Percentiles rank a stretch among this genome's conserved stretches.
Evolutionary conservation across 2,113 vertebrate genomes (phyloP).

Genomic region (Anhinga rufa): DNA sequence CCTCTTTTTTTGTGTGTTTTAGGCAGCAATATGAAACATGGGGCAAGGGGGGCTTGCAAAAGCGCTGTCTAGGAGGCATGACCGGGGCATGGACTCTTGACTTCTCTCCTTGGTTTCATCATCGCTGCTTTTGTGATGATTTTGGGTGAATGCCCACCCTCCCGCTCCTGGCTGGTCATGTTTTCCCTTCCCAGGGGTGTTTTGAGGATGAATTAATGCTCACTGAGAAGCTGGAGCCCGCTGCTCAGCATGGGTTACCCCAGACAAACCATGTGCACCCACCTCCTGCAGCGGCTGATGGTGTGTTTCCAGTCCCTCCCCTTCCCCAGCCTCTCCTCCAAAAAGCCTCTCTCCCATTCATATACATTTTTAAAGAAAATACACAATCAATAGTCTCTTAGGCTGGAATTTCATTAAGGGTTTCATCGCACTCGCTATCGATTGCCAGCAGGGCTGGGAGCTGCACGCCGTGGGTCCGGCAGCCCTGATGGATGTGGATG

Average conservation of each 20-base stretch:
- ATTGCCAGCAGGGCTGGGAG: not conserved
- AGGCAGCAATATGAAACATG: not conserved
- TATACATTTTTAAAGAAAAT: conserved; percentile 37
- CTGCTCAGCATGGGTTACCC: not conserved
- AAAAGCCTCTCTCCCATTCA: conserved; percentile 49
- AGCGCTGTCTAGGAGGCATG: not conserved
- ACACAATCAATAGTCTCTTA: conserved; percentile 49
- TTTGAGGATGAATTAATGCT: not conserved
- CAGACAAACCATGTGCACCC: no score
- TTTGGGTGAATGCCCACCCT: not conserved
- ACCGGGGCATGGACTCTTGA: not conserved
- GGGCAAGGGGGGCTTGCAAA: not conserved
- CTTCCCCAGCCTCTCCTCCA: not conserved
- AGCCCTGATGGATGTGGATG: rapidly evolving
- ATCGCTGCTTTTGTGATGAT: not conserved
- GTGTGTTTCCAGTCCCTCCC: not conserved
- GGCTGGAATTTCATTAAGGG: conserved; percentile 60
- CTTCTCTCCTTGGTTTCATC: not conserved
- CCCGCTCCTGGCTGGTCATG: not conserved
- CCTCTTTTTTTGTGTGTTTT: not conserved
- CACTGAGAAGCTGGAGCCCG: not conserved
- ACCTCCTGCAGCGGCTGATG: rapidly evolving
- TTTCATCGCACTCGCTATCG: conserved; percentile 30
- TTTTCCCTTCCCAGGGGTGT: not conserved
- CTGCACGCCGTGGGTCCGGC: rapidly evolving